phyloP scores from a whole-genome alignment of 2,888 invertebrate genomes.

The Clepsis dumicolana region DNA sequence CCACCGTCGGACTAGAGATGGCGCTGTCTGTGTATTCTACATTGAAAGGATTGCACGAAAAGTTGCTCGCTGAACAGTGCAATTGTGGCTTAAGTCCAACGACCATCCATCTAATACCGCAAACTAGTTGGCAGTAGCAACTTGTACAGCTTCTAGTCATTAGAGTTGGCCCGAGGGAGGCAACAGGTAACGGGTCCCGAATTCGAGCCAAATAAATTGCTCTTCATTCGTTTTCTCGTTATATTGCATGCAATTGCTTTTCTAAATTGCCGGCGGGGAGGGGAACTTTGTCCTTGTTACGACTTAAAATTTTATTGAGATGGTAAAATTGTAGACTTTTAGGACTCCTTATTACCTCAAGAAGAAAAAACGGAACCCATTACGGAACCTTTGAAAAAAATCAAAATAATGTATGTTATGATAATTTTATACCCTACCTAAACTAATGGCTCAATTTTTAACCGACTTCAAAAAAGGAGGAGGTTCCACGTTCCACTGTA shows the following conservation, averaged over 20 bases:
- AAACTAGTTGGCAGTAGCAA: background rate
- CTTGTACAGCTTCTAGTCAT: background rate
- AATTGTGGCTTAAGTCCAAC: background rate
- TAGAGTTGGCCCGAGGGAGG: background rate
- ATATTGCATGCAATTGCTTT: background rate
- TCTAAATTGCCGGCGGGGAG: background rate
- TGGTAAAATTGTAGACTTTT: background rate
- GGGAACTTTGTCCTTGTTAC: background rate
- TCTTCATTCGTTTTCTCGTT: constrained; percentile 1
- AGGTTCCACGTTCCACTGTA: too few species aligned
- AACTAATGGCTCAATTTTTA: too few species aligned
- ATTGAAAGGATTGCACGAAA: too few species aligned
- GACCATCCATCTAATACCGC: background rate
- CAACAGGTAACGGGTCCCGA: background rate
- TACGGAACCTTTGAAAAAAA: too few species aligned
- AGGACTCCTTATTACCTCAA: too few species aligned
- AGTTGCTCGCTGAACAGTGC: background rate
- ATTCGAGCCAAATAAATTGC: constrained; percentile 4
- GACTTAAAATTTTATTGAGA: background rate
- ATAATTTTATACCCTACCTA: too few species aligned
- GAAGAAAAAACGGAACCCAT: too few species aligned
- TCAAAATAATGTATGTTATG: too few species aligned
- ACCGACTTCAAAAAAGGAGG: too few species aligned
- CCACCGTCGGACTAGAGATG: too few species aligned
- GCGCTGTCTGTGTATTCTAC: too few species aligned